A percentile compares a stretch with the other conserved stretches of the same genome.
These are phyloP conservation scores for Andrena fulva DNA, from an alignment of 2,888 invertebrate species.

Conservation along the genomic window DNA sequence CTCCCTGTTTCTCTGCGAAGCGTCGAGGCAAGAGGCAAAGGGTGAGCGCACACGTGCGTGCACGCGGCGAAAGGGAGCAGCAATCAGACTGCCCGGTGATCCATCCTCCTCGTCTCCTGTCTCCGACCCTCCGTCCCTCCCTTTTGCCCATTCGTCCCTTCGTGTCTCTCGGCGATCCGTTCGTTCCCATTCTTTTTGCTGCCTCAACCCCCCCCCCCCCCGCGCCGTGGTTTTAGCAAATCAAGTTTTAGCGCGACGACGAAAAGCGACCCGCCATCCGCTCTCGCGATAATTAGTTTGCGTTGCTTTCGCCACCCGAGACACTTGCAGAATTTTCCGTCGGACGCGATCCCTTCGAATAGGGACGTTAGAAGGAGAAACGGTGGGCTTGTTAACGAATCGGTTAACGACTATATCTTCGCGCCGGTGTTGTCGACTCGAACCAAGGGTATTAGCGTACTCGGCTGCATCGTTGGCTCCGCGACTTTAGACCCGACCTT, in stretches of 20 bases:
- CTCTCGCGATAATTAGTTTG: constrained; percentile 40
- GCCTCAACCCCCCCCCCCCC: not conserved
- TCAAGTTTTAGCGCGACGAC: constrained; percentile 35
- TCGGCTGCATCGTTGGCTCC: not conserved
- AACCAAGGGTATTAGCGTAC: not conserved
- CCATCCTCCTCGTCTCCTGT: constrained; percentile 7
- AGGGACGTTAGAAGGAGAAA: not conserved
- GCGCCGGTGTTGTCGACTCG: constrained; percentile 9
- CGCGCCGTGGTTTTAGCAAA: constrained; percentile 31
- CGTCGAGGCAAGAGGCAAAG: constrained; percentile 18
- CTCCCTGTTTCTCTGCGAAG: constrained; percentile 1
- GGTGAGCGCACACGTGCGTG: constrained; percentile 27
- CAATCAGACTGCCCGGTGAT: constrained; percentile 59
- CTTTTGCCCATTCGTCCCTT: constrained; percentile 21
- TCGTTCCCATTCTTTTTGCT: not conserved
- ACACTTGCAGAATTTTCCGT: not conserved
- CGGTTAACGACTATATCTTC: constrained; percentile 17
- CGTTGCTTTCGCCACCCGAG: not conserved
- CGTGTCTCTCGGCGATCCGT: constrained; percentile 9
- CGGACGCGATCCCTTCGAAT: not conserved
- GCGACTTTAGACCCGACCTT: too few species aligned
- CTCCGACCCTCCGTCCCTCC: not conserved
- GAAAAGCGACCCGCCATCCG: not conserved
- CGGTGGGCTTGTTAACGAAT: constrained; percentile 21
- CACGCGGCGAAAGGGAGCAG: constrained; percentile 53